Evolutionary conservation across 2,888 invertebrate species (phyloP).

Genomic region (Digitonthophagus gazella): DNA sequence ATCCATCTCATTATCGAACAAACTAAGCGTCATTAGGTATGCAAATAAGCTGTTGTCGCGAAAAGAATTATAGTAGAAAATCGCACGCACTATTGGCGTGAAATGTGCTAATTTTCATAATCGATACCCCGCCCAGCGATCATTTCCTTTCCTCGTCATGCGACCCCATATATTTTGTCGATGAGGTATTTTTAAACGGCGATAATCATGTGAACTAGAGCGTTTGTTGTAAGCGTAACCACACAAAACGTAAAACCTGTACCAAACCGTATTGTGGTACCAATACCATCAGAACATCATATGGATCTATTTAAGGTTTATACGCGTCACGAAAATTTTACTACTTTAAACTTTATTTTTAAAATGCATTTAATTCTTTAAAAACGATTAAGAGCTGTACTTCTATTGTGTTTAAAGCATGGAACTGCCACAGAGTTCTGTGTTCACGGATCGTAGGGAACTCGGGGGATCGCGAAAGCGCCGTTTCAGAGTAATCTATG

Average conservation of each 20-base stretch:
- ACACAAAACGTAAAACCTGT: not conserved
- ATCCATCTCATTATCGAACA: not conserved
- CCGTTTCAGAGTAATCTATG: conserved; percentile 16
- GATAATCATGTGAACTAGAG: conserved; percentile 13
- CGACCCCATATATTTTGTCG: conserved; percentile 3
- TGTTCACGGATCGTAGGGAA: no score
- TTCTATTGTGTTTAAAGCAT: no score
- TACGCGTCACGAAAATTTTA: not conserved
- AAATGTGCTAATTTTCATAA: conserved; percentile 14
- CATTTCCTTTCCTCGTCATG: conserved; percentile 14
- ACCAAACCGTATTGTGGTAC: not conserved
- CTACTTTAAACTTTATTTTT: not conserved
- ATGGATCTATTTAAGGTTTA: not conserved
- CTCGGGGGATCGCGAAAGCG: not conserved
- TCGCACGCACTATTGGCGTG: conserved; percentile 13
- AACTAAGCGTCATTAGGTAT: not conserved
- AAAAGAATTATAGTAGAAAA: conserved; percentile 2
- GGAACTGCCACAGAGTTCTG: no score
- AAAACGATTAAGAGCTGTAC: no score
- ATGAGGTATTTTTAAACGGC: conserved; percentile 9
- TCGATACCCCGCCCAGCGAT: conserved; percentile 11
- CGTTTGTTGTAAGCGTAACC: not conserved
- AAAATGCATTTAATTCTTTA: not conserved
- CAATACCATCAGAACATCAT: not conserved
- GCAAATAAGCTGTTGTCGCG: not conserved